Base-by-base conservation (phyloP, 2,797 vertebrate genomes). In the Phataginus tetradactyla region DNA sequence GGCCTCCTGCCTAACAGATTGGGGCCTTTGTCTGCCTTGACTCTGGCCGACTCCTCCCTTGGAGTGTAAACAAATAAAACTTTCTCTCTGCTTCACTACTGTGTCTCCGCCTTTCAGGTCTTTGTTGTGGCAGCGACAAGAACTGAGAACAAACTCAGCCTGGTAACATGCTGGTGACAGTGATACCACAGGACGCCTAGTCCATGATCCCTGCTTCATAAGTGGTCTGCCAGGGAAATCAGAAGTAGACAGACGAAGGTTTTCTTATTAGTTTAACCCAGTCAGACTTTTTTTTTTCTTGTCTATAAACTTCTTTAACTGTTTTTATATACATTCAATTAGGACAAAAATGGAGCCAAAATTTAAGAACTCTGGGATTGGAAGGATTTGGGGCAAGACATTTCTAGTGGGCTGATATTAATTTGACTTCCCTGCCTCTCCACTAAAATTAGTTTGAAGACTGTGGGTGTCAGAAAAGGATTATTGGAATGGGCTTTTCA, bases 371-470 rank as follows among this genome's bases (percentile, higher is more conserved):
- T 90, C 59, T 86, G 89, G 59, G 37, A 75, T 75, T n/a, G 2
- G 21, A 91, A 94, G 61, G 11, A 57, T 94, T 92, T 72, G 11
- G 32, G 51, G 45, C 45, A 90, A 87, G 29, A 63, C 92, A 88
- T 94, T 91, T 57, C 93, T 93, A 90, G 34, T 71, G 86, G 89
- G 66, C 6, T 51, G 32, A 51, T 92, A 74, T 75, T 92, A 96
- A 80, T 93, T 95, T 94, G 21, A 71, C 34, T 85, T 92, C 63
- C 15, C 27, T 51, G 49, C 64, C 32, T 89, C 59, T 84, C 7
- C 32, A 71, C 49, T 89, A 66, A 90, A 96, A 92, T 89, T 96
- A 89, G 27, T 86, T 92, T 96, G 64, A 96, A 72, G 66, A 79
- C 32, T 27, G 13, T 68, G 42, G 53, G 66, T 94, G 51, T 94